Conservation (phyloP, 2,113 vertebrate genomes). For the Equus quagga region DNA sequence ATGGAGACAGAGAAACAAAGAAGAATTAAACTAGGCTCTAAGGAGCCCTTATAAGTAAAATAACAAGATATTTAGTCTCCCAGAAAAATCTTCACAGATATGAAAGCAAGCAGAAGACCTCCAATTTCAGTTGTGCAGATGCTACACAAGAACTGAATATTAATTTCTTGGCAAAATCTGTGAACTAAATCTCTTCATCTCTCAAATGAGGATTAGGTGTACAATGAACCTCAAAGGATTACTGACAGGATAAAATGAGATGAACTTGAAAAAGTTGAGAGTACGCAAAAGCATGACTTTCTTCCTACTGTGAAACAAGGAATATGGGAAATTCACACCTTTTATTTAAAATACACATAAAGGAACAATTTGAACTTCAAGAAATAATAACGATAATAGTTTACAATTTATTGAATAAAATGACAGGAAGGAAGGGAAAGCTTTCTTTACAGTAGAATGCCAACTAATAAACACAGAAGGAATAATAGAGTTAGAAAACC, state of each 20-base stretch:
- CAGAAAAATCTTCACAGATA: slow-evolving; percentile 3
- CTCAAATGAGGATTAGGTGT: background rate
- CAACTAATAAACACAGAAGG: background rate
- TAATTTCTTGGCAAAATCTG: background rate
- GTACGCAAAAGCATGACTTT: background rate
- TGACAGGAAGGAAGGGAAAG: background rate
- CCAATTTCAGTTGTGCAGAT: background rate
- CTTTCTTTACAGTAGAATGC: background rate
- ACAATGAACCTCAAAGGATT: background rate
- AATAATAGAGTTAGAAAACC: background rate
- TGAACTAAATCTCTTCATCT: slow-evolving; percentile 12
- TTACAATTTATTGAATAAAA: background rate
- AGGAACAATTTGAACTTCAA: background rate
- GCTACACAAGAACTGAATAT: background rate
- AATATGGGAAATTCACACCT: background rate
- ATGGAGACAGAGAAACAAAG: background rate
- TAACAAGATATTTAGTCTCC: background rate
- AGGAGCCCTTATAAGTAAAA: background rate
- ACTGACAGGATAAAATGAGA: slow-evolving; percentile 12
- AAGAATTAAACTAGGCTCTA: background rate
- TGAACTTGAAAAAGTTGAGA: background rate
- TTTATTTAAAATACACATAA: background rate
- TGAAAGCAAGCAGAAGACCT: background rate
- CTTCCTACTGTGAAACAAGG: background rate
- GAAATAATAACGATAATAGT: background rate